Base-by-base conservation (phyloP, 2,888 invertebrate genomes). In the Campoplex nolae region DNA sequence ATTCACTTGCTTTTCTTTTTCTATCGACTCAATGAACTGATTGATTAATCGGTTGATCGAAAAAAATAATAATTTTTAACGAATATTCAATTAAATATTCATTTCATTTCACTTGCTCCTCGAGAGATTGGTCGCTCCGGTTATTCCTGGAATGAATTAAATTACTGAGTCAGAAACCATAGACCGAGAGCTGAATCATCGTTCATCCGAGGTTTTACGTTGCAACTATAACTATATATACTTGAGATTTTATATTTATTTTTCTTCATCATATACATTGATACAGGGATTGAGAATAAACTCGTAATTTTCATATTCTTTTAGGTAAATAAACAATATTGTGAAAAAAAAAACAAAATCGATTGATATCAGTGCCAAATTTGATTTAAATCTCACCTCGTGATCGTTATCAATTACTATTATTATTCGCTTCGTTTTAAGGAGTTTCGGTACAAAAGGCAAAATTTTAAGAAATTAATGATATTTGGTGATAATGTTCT, bases 121-220 rank as follows among this genome's bases (percentile, higher is more conserved):
- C 16, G n/a, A 75, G n/a, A 75, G 68, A 48, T 42, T 70, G 70
- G 58, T 76, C 42, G 42, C 70, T 35, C 84, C 32, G 70, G 75
- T 75, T 70, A 84, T 84, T 84, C 80, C 75, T 54, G 62, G 80
- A 76, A 84, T 75, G 54, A 76, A 80, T 76, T 85, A 62, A 76
- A 80, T 85, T 76, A 76, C 76, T 62, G 76, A 71, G 71, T 48
- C 71, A 71, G 67, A 67, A 67, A 75, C 16, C 16, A 54, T 81
- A 71, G 54, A 79, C 51, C 4, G 42, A 42, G 54, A 71, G 80
- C 80, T 76, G 80, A 85, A 70, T 85, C 80, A 85, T 81, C 76
- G 76, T 18, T 85, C 65, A 54, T 75, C 23, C 45, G 32, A 70
- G 16, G 35, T 42, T 16, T 71, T 62, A 62, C 62, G 62, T 48